Conservation (phyloP, 2,113 vertebrate species). For the Pan paniscus region DNA sequence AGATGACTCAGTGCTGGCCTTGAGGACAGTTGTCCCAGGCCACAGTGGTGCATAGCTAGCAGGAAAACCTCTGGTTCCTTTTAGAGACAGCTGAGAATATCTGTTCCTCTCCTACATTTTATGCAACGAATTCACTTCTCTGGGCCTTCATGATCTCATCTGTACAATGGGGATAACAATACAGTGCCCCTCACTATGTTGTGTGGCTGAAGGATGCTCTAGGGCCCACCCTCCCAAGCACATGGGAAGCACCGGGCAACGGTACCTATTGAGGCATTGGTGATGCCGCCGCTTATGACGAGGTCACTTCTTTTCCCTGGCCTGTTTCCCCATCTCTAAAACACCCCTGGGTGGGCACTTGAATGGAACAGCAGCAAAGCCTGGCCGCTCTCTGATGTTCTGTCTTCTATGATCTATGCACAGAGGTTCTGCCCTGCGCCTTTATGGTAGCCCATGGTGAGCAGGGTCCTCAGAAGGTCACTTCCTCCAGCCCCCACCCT, state of each 20-base stretch:
- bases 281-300: rapidly evolving
- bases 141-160: background rate
- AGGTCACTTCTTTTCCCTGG: background rate
- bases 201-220: background rate
- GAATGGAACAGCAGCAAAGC: background rate
- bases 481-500: rapidly evolving
- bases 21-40: background rate
- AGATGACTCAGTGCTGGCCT: background rate
- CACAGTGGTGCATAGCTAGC: background rate
- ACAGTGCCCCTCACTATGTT: rapidly evolving
- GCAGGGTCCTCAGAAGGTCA: background rate
- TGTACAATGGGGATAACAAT: background rate
- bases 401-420: rapidly evolving
- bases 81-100: background rate
- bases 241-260: rapidly evolving
- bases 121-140: background rate
- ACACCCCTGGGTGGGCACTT: background rate
- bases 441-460: too few relatives aligned
- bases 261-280: background rate
- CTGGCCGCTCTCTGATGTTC: background rate
- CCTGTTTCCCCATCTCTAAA: background rate
- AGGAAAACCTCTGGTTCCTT: background rate
- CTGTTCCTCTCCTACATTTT: background rate
- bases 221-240: background rate
- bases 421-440: rapidly evolving